Conservation (phyloP, 2,888 invertebrate species). For the Drosophila recens region DNA sequence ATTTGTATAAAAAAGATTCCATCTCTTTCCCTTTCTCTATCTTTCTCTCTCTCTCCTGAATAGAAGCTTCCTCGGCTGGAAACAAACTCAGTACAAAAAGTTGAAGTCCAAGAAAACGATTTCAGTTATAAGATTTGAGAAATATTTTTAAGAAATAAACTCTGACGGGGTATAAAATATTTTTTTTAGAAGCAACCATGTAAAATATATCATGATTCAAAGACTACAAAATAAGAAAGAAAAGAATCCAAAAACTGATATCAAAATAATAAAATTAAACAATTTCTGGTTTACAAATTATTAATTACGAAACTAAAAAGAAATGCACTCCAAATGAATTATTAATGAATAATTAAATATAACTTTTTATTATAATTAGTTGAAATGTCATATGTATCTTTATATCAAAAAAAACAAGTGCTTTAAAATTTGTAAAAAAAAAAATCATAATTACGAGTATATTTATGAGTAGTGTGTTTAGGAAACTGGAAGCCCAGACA, state of each 20-base stretch:
- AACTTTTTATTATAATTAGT: too few species aligned
- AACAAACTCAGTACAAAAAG: background rate
- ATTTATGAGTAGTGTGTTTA: background rate
- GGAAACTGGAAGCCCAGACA: background rate
- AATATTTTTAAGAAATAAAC: background rate
- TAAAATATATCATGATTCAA: too few species aligned
- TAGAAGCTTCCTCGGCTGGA: background rate
- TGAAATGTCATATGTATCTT: too few species aligned
- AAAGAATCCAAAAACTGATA: too few species aligned
- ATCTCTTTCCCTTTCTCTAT: background rate
- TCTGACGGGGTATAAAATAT: background rate
- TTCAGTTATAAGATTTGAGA: background rate
- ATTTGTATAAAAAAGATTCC: constrained; percentile 60
- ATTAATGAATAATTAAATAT: too few species aligned
- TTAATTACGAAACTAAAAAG: too few species aligned
- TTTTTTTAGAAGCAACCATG: too few species aligned
- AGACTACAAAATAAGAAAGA: too few species aligned
- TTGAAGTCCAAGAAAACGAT: background rate
- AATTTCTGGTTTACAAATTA: background rate
- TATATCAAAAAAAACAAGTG: background rate
- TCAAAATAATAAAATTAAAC: background rate
- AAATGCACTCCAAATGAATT: too few species aligned
- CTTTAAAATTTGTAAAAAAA: background rate
- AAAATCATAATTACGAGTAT: background rate
- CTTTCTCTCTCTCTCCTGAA: background rate